phyloP scores from a whole-genome alignment of 2,888 invertebrate genomes.

The Sericinus montela region DNA sequence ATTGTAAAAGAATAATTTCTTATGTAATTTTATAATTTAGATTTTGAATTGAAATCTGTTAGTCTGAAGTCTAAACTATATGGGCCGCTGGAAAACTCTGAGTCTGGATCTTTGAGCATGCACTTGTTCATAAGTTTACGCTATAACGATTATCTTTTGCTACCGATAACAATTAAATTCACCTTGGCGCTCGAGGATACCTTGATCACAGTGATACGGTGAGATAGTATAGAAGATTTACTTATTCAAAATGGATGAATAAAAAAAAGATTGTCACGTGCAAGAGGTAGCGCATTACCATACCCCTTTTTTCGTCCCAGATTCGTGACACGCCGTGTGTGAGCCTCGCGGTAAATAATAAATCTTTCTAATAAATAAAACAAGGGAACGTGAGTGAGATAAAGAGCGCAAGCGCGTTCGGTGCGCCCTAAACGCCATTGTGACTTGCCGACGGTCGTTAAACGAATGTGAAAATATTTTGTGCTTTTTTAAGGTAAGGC shows the following conservation, averaged over 20 bases:
- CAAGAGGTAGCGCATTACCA: slow-evolving; percentile 64
- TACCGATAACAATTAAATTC: neutral
- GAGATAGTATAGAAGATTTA: slow-evolving; percentile 12
- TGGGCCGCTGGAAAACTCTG: too few relatives aligned
- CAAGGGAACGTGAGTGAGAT: slow-evolving; percentile 76
- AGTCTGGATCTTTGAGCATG: too few relatives aligned
- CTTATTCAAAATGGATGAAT: slow-evolving; percentile 37
- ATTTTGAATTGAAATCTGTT: too few relatives aligned
- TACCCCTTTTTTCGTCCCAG: slow-evolving; percentile 68
- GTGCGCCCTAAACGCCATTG: slow-evolving; percentile 75
- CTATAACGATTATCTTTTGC: too few relatives aligned
- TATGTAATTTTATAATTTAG: too few relatives aligned
- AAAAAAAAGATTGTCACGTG: slow-evolving; percentile 63
- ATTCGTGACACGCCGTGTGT: slow-evolving; percentile 77
- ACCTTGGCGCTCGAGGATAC: slow-evolving; percentile 1
- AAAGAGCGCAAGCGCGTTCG: slow-evolving; percentile 70
- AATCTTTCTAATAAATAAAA: slow-evolving; percentile 79
- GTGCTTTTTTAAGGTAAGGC: slow-evolving; percentile 49
- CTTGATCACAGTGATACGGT: slow-evolving; percentile 8
- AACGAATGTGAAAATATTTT: slow-evolving; percentile 74
- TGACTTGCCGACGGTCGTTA: slow-evolving; percentile 68
- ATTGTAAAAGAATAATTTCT: neutral
- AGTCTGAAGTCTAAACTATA: too few relatives aligned
- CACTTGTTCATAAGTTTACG: too few relatives aligned
- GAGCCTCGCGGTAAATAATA: slow-evolving; percentile 75